phyloP scores from a whole-genome alignment of 2,888 invertebrate species.

The Eulithis testata region DNA sequence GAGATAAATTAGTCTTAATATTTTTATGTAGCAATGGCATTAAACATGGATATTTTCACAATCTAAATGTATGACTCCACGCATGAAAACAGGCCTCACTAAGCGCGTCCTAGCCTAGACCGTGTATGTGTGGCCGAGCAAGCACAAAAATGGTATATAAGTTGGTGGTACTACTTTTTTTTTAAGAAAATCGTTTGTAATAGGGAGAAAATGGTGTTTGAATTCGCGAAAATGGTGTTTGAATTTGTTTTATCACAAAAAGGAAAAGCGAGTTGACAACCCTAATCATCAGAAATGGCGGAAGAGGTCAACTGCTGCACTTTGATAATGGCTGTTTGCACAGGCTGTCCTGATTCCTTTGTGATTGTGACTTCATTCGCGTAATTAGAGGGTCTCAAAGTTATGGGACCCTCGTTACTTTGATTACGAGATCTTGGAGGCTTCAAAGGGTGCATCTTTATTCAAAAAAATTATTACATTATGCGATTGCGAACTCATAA shows the following conservation, averaged over 20 bases:
- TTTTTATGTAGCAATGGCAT: too few species aligned
- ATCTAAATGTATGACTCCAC: too few species aligned
- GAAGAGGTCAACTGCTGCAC: slow-evolving; percentile 34
- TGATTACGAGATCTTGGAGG: slow-evolving; percentile 19
- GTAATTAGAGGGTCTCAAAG: slow-evolving; percentile 27
- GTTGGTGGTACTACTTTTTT: too few species aligned
- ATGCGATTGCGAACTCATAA: neutral
- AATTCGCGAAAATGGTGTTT: neutral
- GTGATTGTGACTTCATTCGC: slow-evolving; percentile 31
- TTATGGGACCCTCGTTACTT: slow-evolving; percentile 12
- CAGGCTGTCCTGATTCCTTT: slow-evolving; percentile 25
- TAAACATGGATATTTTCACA: too few species aligned
- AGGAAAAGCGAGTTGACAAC: slow-evolving; percentile 2
- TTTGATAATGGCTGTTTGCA: slow-evolving; percentile 32
- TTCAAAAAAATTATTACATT: neutral
- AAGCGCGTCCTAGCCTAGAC: too few species aligned
- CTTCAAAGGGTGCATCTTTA: slow-evolving; percentile 5
- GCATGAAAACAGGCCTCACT: too few species aligned
- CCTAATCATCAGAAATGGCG: slow-evolving; percentile 17
- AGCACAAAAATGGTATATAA: too few species aligned
- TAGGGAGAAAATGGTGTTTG: too few species aligned
- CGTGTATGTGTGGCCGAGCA: too few species aligned
- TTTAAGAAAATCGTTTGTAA: too few species aligned
- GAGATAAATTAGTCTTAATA: too few species aligned
- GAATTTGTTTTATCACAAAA: neutral